Base-by-base conservation (phyloP, 2,888 invertebrate species). In the Lasioglossum vierecki region DNA sequence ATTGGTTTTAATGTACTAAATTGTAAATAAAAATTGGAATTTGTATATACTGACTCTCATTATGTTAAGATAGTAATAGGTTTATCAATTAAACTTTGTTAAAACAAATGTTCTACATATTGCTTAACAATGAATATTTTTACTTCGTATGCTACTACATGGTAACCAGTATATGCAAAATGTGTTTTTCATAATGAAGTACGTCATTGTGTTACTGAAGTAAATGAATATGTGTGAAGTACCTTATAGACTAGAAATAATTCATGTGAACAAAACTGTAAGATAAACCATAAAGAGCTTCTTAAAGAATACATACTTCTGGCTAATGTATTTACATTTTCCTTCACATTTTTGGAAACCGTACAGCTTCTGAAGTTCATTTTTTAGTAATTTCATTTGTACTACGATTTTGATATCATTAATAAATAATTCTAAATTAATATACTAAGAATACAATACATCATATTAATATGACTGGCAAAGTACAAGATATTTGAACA, bases 231-330 rank as follows among this genome's bases (percentile, higher is more conserved):
- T 22, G 18, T 49, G 71, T 79, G 44, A 78, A 86, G 72, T 86
- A 82, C 73, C 44, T 84, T 68, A 49, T 86, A 88, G 84, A 88
- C 87, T 88, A 84, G 82, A 86, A 80, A 84, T 78, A 82, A 82
- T 84, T 78, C 68, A 35, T 53, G 44, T 76, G 80, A 71, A 76
- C 72, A 26, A 76, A 26, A 53, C 46, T 57, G n/a, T 39, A 66
- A 53, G 15, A 44, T 73, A 30, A 66, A 72, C 26, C 39, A 57
- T 72, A 30, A 71, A 46, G 15, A 79, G 35, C 79, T 76, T 79
- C n/a, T 41, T 57, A 26, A 72, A 82, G 60, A 78, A 70, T 82
- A 71, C 77, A 60, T 72, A 41, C 35, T n/a, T 60, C 13, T 35
- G 46, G 70, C 44, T 70, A 39, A 71, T 53, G 74, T 66, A 83